Base-by-base conservation (phyloP, 2,113 vertebrate genomes). In the Axis porcinus region DNA sequence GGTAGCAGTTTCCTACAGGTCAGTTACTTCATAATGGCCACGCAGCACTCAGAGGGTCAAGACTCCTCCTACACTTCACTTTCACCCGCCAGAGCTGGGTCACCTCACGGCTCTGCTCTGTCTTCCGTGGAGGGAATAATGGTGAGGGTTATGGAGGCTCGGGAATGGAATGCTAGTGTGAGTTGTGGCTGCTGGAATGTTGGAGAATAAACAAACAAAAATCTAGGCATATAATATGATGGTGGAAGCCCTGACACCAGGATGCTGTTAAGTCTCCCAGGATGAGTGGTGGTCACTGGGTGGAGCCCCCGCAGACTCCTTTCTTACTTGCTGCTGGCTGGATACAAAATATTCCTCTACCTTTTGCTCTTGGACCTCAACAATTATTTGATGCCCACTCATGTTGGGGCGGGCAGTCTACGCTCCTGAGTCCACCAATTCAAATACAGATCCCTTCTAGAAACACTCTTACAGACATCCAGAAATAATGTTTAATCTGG, bases 1-100 rank as follows among this genome's bases (percentile, higher is more conserved):
- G 98, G 98, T 98, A 98, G 99, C 98, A 98, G 98, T 98, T 98
- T 98, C 99, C 98, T 98, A 98, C 97, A 99, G 99, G 99, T 99
- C 98, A 98, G 98, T 98, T 99, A 98, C 98, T 98, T 99, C 98
- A 98, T 98, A 98, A 99, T 98, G 98, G 98, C 98, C 97, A 97
- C 88, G 96, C 91, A 84, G 98, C 95, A 99, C 99, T 98, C 98
- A 97, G 98, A 98, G 98, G 98, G 98, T 98, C 98, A 98, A 96
- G 98, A 98, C 99, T 98, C 97, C 21, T 98, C 97, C 96, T 98
- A 45, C 84, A 94, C 98, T 97, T 97, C 98, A 97, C 92, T 88
- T 98, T 98, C 92, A 78, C 99, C 97, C 96, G 97, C 98, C 97
- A 86, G 97, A 98, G 97, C 96, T 98, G 98, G 97, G 98, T 98